Conservation (phyloP, 2,888 invertebrate genomes). For the Schrankia costaestrigalis region DNA sequence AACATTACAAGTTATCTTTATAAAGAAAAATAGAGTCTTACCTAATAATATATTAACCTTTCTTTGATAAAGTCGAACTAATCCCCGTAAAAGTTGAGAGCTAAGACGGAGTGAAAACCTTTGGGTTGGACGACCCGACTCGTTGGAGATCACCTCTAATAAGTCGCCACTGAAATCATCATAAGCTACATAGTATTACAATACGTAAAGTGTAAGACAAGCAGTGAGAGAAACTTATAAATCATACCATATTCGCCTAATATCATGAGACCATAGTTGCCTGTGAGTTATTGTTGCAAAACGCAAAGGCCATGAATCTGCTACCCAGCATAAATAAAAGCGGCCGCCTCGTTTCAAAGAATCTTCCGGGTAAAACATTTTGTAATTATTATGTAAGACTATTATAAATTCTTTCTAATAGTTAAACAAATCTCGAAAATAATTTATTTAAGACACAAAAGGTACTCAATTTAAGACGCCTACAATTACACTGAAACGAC, state of each 20-base stretch:
- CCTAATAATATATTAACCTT: slow-evolving; percentile 57
- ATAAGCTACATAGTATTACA: no score
- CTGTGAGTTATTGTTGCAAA: slow-evolving; percentile 61
- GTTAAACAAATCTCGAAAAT: not conserved
- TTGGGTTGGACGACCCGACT: slow-evolving; percentile 59
- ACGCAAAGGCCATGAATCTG: slow-evolving; percentile 68
- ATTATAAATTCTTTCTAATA: not conserved
- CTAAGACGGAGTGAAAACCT: slow-evolving; percentile 69
- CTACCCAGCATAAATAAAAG: slow-evolving; percentile 72
- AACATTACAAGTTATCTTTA: not conserved
- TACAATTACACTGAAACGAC: slow-evolving; percentile 6
- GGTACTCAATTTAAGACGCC: not conserved
- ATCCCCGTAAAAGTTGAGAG: slow-evolving; percentile 64
- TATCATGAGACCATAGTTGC: slow-evolving; percentile 66
- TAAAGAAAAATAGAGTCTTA: slow-evolving; percentile 25
- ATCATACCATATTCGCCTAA: slow-evolving; percentile 60
- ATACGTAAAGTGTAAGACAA: not conserved
- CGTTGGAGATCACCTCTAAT: slow-evolving; percentile 56
- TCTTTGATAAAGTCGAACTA: slow-evolving; percentile 61
- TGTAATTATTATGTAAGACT: no score
- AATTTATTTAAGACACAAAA: not conserved
- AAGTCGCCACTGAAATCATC: slow-evolving; percentile 60
- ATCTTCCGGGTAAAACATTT: slow-evolving; percentile 68
- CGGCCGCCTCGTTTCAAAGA: slow-evolving; percentile 64
- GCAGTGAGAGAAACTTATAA: not conserved